Conservation (phyloP, 2,797 vertebrate species). For the Phataginus tricuspis region DNA sequence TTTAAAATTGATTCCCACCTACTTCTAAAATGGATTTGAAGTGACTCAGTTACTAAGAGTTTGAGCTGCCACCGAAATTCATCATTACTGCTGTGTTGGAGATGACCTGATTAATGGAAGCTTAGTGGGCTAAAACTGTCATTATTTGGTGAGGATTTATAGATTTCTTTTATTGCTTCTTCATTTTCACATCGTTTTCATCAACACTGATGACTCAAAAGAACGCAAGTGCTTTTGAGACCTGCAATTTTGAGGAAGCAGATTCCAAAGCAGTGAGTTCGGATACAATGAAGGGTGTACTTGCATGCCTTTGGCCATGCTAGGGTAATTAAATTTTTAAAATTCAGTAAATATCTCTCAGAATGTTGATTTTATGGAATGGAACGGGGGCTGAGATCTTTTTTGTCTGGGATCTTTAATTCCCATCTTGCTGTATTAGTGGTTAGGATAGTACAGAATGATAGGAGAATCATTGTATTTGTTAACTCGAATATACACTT, state of each 20-base stretch:
- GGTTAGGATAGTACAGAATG: not conserved
- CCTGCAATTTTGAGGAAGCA: slow-evolving; percentile 11
- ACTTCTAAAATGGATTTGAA: slow-evolving; percentile 46
- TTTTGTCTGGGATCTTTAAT: not conserved
- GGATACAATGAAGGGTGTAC: not conserved
- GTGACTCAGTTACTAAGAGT: slow-evolving; percentile 31
- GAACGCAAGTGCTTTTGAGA: slow-evolving; percentile 29
- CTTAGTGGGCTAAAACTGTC: slow-evolving; percentile 20
- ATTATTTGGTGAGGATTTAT: slow-evolving; percentile 43
- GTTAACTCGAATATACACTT: not conserved
- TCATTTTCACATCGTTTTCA: slow-evolving; percentile 58
- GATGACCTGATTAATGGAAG: slow-evolving; percentile 37
- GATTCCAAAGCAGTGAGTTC: not conserved
- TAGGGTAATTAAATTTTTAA: slow-evolving; percentile 5
- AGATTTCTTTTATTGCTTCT: slow-evolving; percentile 44
- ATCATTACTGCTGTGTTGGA: not conserved
- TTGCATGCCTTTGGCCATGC: not conserved
- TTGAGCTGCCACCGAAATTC: slow-evolving; percentile 33
- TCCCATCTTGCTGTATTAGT: not conserved
- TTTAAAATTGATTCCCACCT: not conserved
- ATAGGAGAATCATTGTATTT: not conserved
- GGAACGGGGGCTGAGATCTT: not conserved
- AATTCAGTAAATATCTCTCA: not conserved
- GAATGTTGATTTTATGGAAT: not conserved
- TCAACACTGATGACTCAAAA: slow-evolving; percentile 25